These are phyloP conservation scores for Mionectes olivaceus DNA, from an alignment of 2,797 vertebrate genomes.

Conservation along the genomic window DNA sequence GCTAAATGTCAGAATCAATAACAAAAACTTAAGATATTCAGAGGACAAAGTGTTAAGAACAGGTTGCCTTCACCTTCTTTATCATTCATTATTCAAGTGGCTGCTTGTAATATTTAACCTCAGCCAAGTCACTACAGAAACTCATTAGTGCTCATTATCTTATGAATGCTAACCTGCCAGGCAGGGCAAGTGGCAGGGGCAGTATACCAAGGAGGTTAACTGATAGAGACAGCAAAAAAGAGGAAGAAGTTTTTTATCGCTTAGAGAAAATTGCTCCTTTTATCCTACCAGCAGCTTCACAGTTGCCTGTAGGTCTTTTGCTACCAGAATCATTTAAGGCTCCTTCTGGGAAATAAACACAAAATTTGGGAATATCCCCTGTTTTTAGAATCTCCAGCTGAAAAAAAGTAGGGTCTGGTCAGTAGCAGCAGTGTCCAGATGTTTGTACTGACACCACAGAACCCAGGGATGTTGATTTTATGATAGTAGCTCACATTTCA, in stretches of 20 bases:
- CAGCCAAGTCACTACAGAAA: not conserved
- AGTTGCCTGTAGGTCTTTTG: not conserved
- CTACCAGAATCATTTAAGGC: not conserved
- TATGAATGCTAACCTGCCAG: not conserved
- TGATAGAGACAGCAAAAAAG: not conserved
- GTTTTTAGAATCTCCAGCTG: not conserved
- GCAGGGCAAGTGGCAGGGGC: not conserved
- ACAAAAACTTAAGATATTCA: not conserved
- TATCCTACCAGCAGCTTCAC: not conserved
- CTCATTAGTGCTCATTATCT: slow-evolving; percentile 30
- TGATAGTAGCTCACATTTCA: not conserved
- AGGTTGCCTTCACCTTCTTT: not conserved
- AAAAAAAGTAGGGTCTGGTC: not conserved
- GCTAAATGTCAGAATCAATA: not conserved
- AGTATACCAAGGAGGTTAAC: not conserved
- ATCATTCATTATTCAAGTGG: slow-evolving; percentile 28
- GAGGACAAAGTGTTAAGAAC: not conserved
- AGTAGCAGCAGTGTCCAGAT: not conserved
- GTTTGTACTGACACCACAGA: not conserved
- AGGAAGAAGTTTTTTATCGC: not conserved
- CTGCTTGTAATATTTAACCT: slow-evolving; percentile 38
- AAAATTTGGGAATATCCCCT: not conserved
- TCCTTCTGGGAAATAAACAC: not conserved
- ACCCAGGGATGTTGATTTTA: not conserved
- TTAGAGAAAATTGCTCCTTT: not conserved